Evolutionary conservation across 2,113 vertebrate genomes (phyloP).

Genomic region (Ophthalmolycus amberensis): DNA sequence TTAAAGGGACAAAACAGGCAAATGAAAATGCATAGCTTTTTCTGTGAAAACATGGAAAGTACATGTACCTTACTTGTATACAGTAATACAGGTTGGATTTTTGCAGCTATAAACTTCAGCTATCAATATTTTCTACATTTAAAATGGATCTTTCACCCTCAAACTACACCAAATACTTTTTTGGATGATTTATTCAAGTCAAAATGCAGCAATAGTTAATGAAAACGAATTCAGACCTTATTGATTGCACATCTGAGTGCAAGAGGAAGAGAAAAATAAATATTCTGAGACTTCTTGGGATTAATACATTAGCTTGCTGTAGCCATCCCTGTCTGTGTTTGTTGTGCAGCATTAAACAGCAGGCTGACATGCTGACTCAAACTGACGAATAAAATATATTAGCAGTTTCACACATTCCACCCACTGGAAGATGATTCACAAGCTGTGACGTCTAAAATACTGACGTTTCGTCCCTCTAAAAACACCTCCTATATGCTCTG

Average conservation of each 20-base stretch:
- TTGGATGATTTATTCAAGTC: neutral
- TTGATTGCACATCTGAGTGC: neutral
- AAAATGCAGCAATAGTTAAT: neutral
- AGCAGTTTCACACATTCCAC: conserved; percentile 39
- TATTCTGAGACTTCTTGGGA: conserved; percentile 2
- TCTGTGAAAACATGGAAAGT: neutral
- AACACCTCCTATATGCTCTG: conserved; percentile 28
- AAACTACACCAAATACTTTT: neutral
- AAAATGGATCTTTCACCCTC: neutral
- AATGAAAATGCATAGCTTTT: too few species aligned
- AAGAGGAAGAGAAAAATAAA: conserved; percentile 12
- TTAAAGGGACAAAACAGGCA: too few species aligned
- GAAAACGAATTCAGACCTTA: neutral
- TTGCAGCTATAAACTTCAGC: neutral
- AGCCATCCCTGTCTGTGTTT: conserved; percentile 10
- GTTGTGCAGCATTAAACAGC: conserved; percentile 13
- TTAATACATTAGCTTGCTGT: conserved; percentile 18
- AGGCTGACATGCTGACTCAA: conserved; percentile 34
- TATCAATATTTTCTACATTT: neutral
- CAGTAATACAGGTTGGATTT: neutral
- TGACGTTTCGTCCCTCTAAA: conserved; percentile 27
- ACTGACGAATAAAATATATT: conserved; percentile 41
- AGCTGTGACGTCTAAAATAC: conserved; percentile 39
- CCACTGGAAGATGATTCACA: conserved; percentile 53
- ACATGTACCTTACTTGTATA: neutral